Percentiles rank a stretch among this genome's conserved stretches.
Evolutionary conservation across 2,888 invertebrate species (phyloP).

Genomic region (Oscheius sp.): DNA sequence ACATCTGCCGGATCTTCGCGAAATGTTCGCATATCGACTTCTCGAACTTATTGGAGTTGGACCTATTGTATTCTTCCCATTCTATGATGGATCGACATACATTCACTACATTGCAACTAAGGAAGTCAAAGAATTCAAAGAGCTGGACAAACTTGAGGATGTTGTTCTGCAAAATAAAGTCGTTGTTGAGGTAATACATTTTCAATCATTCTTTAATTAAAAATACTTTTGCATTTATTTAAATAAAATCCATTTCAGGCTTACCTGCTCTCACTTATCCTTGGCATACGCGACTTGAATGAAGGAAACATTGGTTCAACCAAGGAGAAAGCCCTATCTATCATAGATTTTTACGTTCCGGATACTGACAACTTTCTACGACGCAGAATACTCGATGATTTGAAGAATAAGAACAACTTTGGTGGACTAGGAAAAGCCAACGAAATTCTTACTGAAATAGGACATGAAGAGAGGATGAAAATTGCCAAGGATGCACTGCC

Average conservation of each 20-base stretch:
- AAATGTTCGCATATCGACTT: slow-evolving; percentile 41
- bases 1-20: slow-evolving; percentile 38
- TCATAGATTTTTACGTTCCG: slow-evolving; percentile 44
- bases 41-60: slow-evolving; percentile 38
- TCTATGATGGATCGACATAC: slow-evolving; percentile 31
- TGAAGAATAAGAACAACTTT: slow-evolving; percentile 37
- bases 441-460: slow-evolving; percentile 15
- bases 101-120: slow-evolving; percentile 38
- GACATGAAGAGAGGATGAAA: slow-evolving; percentile 27
- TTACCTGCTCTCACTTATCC: slow-evolving; percentile 40
- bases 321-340: slow-evolving; percentile 37
- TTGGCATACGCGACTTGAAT: slow-evolving; percentile 41
- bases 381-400: slow-evolving; percentile 38
- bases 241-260: slow-evolving; percentile 39
- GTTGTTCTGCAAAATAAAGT: slow-evolving; percentile 30
- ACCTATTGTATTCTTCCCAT: slow-evolving; percentile 36
- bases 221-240: slow-evolving; percentile 31
- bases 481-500: slow-evolving; percentile 31
- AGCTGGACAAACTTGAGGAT: slow-evolving; percentile 34
- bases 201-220: slow-evolving; percentile 31
- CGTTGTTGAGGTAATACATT: slow-evolving; percentile 37
- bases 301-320: slow-evolving; percentile 41
- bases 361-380: slow-evolving; percentile 35
- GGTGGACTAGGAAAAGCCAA: slow-evolving; percentile 29
- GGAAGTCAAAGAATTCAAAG: slow-evolving; percentile 38